Conservation (phyloP, 2,888 invertebrate species). For the Hypena proboscidalis region DNA sequence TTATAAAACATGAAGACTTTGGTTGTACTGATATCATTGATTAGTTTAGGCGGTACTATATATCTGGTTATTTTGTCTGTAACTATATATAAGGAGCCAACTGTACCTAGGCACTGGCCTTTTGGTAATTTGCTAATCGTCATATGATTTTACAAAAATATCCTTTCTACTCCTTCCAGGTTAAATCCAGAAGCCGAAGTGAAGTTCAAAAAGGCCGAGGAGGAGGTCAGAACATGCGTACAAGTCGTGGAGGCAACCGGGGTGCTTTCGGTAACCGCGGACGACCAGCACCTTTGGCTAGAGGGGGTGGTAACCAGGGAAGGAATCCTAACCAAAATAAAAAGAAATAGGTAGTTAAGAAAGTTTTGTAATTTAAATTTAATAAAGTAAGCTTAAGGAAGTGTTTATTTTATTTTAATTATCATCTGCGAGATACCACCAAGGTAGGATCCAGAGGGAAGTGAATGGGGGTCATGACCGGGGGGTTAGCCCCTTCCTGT, state of each 20-base stretch:
- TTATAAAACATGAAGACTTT: too few species aligned
- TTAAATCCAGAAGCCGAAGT: constrained; percentile 91
- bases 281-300: constrained; percentile 84
- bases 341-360: constrained; percentile 56
- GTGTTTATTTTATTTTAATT: constrained; percentile 39
- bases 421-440: too few species aligned
- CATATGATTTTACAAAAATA: too few species aligned
- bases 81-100: too few species aligned
- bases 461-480: too few species aligned
- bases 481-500: too few species aligned
- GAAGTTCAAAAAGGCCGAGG: constrained; percentile 90
- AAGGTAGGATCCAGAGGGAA: too few species aligned
- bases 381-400: constrained; percentile 53
- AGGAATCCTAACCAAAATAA: constrained; percentile 68
- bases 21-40: too few species aligned
- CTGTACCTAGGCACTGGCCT: too few species aligned
- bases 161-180: constrained; percentile 39
- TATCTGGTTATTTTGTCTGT: too few species aligned
- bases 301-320: constrained; percentile 71
- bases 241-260: constrained; percentile 86
- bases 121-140: too few species aligned
- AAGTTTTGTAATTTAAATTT: constrained; percentile 33
- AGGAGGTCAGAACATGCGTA: constrained; percentile 86
- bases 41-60: too few species aligned
- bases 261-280: constrained; percentile 87